A percentile compares a stretch with the other conserved stretches of the same genome.
Conservation (phyloP, 37 sponge, comb jelly and placozoan species). For the Aplysina aerophoba region DNA sequence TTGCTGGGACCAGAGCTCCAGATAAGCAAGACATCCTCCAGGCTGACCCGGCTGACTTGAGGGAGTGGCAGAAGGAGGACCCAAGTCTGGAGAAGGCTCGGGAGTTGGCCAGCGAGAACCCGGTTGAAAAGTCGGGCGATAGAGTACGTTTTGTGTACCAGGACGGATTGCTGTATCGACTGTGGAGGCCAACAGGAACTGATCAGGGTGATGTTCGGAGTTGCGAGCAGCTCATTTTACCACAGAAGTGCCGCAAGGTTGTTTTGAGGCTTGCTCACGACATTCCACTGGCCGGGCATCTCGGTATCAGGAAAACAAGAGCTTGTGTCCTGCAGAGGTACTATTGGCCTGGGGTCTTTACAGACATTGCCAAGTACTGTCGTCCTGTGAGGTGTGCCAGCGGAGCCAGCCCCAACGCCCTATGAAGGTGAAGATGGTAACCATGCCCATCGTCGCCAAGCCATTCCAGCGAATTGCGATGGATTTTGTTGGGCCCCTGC, state of each 20-base stretch:
- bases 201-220: not conserved
- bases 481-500: constrained; percentile 68
- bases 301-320: no score
- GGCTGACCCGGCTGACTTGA: no score
- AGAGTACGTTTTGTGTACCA: not conserved
- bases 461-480: constrained; percentile 68
- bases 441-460: constrained; percentile 46
- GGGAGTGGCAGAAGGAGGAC: constrained; percentile 33
- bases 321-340: constrained; percentile 15
- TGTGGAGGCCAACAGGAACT: constrained; percentile 23
- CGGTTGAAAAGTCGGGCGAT: not conserved
- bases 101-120: not conserved
- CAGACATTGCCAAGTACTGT: not conserved
- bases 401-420: not conserved
- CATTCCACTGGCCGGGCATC: no score
- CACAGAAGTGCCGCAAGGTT: no score
- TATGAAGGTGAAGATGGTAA: constrained; percentile 42
- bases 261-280: no score
- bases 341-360: constrained; percentile 29
- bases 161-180: not conserved
- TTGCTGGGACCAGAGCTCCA: no score
- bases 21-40: no score
- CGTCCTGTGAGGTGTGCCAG: constrained; percentile 3
- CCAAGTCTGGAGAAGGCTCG: not conserved
- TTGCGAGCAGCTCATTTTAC: no score